Base-by-base conservation (phyloP, 2,797 vertebrate species). In the Falco cherrug region DNA sequence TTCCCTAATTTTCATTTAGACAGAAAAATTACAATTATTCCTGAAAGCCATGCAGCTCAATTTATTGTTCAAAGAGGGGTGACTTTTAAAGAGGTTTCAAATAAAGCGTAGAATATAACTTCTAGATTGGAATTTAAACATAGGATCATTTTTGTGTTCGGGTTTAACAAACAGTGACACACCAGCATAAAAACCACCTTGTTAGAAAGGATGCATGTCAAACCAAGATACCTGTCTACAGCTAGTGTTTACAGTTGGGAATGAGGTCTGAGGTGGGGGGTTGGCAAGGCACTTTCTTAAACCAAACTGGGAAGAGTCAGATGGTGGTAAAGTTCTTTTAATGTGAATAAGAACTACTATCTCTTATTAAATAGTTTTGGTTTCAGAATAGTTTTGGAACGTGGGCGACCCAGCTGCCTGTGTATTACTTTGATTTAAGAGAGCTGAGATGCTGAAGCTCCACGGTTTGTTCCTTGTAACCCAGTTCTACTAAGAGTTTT, bases 131-230 rank as follows among this genome's bases (percentile, higher is more conserved):
- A 33, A 60, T 81, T 64, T 74, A 83, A 77, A 43, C 71, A 33
- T 81, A 75, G 50, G n/a, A 33, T 93, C 13, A 13, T 89, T 91
- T 80, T 91, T 85, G 41, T 93, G 18, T 75, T 93, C n/a, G 56
- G 29, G 2, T 64, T 71, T 93, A 84, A 77, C 3, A 7, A 78
- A 21, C 37, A 85, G 35, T 79, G 82, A 39, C 47, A 31, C 48
- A 59, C 0, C 2, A 67, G 50, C 35, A 75, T 68, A 41, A 80
- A 87, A 53, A 11, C 0, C 45, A 25, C 45, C 31, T 68, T 61
- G 5, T 69, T 87, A 65, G 57, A 70, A 80, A 61, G 61, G 61
- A 83, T 65, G 13, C 14, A 6, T 64, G 63, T 81, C 53, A 47
- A 16, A 50, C 13, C 5, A 2, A 77, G 19, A 35, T 47, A 68